phyloP scores from a whole-genome alignment of 2,797 vertebrate genomes.

The Pangasius djambal region DNA sequence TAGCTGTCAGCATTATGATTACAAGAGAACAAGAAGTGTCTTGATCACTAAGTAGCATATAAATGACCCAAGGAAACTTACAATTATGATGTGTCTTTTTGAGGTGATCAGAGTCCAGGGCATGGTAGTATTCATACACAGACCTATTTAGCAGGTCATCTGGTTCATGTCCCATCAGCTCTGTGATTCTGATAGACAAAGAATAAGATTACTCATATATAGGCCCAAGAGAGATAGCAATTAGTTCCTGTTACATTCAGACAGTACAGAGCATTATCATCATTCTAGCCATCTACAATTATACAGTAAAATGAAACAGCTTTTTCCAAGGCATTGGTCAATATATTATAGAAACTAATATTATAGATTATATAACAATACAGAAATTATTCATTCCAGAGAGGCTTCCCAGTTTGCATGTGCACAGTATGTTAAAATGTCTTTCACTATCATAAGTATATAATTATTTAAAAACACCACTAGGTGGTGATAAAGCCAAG shows the following conservation, averaged over 20 bases:
- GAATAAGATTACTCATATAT: not conserved
- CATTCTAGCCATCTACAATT: not conserved
- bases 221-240: not conserved
- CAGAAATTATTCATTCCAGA: not conserved
- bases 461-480: conserved; percentile 15
- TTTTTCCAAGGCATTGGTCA: not conserved
- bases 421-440: not conserved
- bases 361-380: not conserved
- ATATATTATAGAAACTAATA: not conserved
- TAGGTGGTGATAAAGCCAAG: conserved; percentile 28
- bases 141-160: conserved; percentile 93
- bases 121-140: conserved; percentile 98
- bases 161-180: conserved; percentile 95
- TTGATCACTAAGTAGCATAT: not conserved
- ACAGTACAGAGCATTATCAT: not conserved
- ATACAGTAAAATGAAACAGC: not conserved
- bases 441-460: not conserved
- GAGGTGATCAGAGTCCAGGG: conserved; percentile 97
- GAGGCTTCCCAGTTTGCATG: not conserved
- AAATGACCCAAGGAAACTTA: conserved; percentile 72
- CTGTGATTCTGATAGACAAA: conserved; percentile 85
- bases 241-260: not conserved
- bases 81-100: conserved; percentile 96
- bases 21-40: not conserved
- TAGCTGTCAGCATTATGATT: not conserved